phyloP scores from a whole-genome alignment of 2,113 vertebrate genomes.

The Himantopus leucocephalus region DNA sequence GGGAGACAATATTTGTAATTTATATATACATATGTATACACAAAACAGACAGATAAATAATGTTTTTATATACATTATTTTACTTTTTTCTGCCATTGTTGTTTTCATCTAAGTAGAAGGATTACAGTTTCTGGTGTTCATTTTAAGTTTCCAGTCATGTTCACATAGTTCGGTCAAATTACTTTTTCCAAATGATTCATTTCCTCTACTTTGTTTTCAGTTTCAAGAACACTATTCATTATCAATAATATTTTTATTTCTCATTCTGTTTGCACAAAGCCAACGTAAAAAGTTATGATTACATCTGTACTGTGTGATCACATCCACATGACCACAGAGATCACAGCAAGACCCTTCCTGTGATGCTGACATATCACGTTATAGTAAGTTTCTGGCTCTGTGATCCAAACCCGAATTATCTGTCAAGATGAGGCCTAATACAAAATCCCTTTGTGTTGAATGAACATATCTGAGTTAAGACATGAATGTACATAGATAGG shows the following conservation, averaged over 20 bases:
- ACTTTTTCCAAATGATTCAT: background rate
- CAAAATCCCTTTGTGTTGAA: background rate
- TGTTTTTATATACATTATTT: background rate
- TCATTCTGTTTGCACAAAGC: background rate
- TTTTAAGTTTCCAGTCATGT: background rate
- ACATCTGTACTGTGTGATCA: background rate
- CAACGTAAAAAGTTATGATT: fast-evolving
- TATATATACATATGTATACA: background rate
- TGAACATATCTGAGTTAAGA: background rate
- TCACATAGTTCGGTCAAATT: background rate
- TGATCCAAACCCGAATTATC: background rate
- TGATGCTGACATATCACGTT: background rate
- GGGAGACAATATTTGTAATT: background rate
- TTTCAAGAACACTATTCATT: background rate
- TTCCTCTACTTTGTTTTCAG: background rate
- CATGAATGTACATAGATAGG: background rate
- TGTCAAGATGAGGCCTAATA: background rate
- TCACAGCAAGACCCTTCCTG: background rate
- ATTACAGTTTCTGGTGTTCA: background rate
- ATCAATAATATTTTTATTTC: background rate
- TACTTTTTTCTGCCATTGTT: background rate
- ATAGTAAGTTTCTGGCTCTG: background rate
- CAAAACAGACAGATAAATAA: background rate
- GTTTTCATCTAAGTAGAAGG: background rate
- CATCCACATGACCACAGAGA: background rate